Base-by-base conservation (phyloP, 2,797 vertebrate species). In the Myotis planiceps region DNA sequence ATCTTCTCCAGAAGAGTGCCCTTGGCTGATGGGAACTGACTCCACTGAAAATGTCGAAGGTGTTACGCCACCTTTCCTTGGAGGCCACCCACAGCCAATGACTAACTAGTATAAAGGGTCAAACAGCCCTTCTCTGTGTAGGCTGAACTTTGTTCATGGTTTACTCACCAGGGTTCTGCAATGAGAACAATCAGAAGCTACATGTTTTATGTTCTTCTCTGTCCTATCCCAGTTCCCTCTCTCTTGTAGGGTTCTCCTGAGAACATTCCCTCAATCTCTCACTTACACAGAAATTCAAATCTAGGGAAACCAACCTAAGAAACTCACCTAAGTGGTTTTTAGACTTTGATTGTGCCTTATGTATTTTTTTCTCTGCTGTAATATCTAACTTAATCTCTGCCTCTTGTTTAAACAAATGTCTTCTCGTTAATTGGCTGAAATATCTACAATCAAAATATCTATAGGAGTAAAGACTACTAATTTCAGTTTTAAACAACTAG, bases 401-500 rank as follows among this genome's bases (percentile, higher is more conserved):
- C 23, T 89, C 47, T 37, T 37, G 21, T 47, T 89, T 72, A 83
- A 89, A 71, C 37, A 89, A 84, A 74, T n/a, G 32, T 68, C 68
- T 93, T 82, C 90, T 75, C 9, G 53, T 84, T 71, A 12, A 85
- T 32, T 27, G 5, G 51, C 6, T 39, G 39, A 45, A 83, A 92
- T 68, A 68, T 18, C 42, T 74, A 42, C 13, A 81, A 49, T 78
- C 65, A 79, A 93, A 79, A 60, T 53, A 79, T 39, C 45, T 88
- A 58, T 9, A 82, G 47, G 51, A 72, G 34, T 19, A 84, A 88
- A 89, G 45, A 79, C 21, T 53, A 53, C 42, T 19, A 19, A 84
- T 87, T 96, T 90, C 71, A 72, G 15, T 58, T 69, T 72, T 76
- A 55, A 86, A 90, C 45, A 90, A 66, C 6, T 19, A 42, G 51